Conservation (phyloP, 2,113 vertebrate genomes). For the Archocentrus centrarchus region DNA sequence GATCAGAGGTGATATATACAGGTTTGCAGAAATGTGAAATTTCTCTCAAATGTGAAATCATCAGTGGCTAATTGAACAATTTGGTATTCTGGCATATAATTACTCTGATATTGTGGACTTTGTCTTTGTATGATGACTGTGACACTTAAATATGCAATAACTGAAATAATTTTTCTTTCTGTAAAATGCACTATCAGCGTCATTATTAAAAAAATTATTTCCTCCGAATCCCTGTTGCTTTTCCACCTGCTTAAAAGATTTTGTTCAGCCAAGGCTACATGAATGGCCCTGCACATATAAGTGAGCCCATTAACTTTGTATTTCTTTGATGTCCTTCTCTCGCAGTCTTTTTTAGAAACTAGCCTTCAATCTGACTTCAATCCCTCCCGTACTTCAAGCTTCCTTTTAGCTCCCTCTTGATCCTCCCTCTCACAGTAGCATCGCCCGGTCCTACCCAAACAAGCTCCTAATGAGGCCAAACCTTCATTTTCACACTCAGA, state of each 20-base stretch:
- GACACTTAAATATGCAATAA: neutral
- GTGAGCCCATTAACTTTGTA: constrained; percentile 63
- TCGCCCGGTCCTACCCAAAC: constrained; percentile 47
- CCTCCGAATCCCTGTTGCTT: constrained; percentile 2
- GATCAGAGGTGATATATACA: neutral
- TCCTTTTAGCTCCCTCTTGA: constrained; percentile 66
- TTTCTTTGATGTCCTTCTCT: constrained; percentile 64
- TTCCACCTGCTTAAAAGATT: constrained; percentile 13
- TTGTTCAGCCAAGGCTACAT: constrained; percentile 30
- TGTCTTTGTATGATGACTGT: neutral
- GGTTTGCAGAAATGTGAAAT: neutral
- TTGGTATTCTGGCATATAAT: neutral
- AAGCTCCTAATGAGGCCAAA: constrained; percentile 70
- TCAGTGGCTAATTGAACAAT: neutral
- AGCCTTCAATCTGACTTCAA: constrained; percentile 65
- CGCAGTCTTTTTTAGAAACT: constrained; percentile 58
- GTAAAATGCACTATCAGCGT: neutral
- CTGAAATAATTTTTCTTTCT: neutral
- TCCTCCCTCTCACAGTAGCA: constrained; percentile 60
- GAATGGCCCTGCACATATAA: constrained; percentile 29
- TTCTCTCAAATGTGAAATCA: neutral
- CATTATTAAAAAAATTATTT: constrained; percentile 4
- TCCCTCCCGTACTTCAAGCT: constrained; percentile 54
- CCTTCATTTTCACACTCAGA: constrained; percentile 36
- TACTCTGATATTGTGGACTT: neutral